Evolutionary conservation across 2,797 vertebrate genomes (phyloP).

Genomic region (Molossus molossus): DNA sequence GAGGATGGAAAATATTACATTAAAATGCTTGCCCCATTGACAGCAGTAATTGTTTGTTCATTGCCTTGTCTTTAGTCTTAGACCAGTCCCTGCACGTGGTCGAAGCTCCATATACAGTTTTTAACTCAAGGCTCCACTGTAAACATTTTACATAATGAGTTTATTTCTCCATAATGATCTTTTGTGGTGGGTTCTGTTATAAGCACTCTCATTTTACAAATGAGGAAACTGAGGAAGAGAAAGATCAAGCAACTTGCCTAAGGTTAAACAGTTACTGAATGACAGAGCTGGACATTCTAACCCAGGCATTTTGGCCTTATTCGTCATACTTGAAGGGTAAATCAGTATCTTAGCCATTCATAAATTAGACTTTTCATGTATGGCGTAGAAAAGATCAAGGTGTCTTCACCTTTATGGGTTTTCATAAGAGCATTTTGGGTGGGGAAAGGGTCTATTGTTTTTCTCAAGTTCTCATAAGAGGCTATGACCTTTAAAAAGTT

Average conservation of each 20-base stretch:
- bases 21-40: background rate
- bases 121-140: background rate
- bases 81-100: background rate
- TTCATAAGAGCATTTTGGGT: background rate
- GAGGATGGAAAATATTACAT: background rate
- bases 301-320: background rate
- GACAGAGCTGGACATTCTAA: background rate
- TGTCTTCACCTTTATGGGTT: background rate
- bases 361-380: background rate
- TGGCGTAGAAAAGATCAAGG: background rate
- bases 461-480: background rate
- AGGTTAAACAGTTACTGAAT: background rate
- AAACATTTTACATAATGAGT: background rate
- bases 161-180: background rate
- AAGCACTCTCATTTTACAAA: conserved; percentile 40
- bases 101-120: background rate
- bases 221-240: conserved; percentile 6
- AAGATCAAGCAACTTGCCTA: background rate
- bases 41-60: background rate
- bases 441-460: background rate
- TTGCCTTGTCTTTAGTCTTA: background rate
- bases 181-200: background rate
- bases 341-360: background rate
- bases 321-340: conserved; percentile 21
- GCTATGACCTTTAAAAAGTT: conserved; percentile 60